phyloP scores from a whole-genome alignment of 1,140 invertebrate species.

The Papilio machaon region DNA sequence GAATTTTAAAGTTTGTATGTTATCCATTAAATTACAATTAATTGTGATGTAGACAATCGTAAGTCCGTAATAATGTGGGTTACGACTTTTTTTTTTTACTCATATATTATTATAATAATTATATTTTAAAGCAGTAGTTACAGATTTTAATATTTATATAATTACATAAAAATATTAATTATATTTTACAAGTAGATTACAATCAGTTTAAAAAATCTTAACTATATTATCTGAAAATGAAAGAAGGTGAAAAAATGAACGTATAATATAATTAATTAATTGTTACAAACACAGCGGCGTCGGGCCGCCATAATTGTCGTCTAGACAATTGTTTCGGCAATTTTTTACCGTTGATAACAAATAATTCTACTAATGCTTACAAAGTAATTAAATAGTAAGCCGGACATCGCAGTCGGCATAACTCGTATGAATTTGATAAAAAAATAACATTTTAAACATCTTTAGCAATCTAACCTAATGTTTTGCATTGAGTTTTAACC shows the following conservation, averaged over 20 bases:
- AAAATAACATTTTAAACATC: neutral
- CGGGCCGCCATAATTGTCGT: conserved; percentile 40
- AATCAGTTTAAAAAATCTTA: conserved; percentile 1
- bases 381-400: conserved; percentile 46
- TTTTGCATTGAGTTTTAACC: neutral
- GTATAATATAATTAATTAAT: conserved; percentile 22
- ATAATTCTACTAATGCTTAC: conserved; percentile 46
- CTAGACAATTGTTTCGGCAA: conserved; percentile 45
- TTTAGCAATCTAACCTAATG: neutral
- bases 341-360: conserved; percentile 34
- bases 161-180: neutral
- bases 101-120: neutral
- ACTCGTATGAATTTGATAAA: neutral
- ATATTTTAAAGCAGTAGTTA: neutral
- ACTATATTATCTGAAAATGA: neutral
- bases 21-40: no score
- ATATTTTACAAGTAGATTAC: neutral
- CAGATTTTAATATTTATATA: neutral
- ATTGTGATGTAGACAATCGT: neutral
- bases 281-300: neutral
- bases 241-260: neutral
- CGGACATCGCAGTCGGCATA: neutral
- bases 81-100: neutral
- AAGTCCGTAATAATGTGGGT: neutral
- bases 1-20: neutral